Evolutionary conservation across 2,888 invertebrate species (phyloP), one percentile per base, ranked within the genome.

Genomic region (Halocaridina rubra): DNA sequence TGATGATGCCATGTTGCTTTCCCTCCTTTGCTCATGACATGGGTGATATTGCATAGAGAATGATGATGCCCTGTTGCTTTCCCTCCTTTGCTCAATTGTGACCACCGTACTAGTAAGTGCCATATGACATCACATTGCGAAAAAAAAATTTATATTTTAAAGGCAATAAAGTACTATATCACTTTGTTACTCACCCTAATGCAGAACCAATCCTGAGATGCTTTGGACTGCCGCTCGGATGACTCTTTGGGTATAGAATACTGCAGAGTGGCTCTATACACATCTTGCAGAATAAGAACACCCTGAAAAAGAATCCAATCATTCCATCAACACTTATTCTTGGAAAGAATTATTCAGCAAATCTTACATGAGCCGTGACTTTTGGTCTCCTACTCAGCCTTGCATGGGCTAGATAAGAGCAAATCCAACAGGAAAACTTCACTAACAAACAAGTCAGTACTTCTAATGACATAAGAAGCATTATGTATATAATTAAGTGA

Each of bases 211-310:
- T 91, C 91, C 53, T 89, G 89, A 24, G 89, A 84, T 27, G 88
- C 86, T 64, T 88, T 87, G 16, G 85, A 84, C 75, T 88, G 81
- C 22, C 85, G 30, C 46, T 87, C 87, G 7, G 84, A 81, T 3
- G 86, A 86, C 89, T 94, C 94, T 90, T 94, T 94, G 13, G 94
- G 94, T 90, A 94, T 94, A 90, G 95, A 95, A 91, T 94, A 95
- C 90, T 95, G 95, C 92, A 95, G 93, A 33, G 94, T 93, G 86
- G 95, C 94, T 86, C 94, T 93, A 90, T 93, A 94, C 89, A 94
- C 93, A 90, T 95, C 94, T 91, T 94, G 94, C 84, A 95, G 92
- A 92, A 94, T 93, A 89, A 95, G 91, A 81, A 94, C 92, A 86
- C 95, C 95, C 94, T 95, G 93, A 90, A 93, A 93, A 91, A 61